Conservation (phyloP, 2,113 vertebrate genomes). For the Silurus meridionalis region DNA sequence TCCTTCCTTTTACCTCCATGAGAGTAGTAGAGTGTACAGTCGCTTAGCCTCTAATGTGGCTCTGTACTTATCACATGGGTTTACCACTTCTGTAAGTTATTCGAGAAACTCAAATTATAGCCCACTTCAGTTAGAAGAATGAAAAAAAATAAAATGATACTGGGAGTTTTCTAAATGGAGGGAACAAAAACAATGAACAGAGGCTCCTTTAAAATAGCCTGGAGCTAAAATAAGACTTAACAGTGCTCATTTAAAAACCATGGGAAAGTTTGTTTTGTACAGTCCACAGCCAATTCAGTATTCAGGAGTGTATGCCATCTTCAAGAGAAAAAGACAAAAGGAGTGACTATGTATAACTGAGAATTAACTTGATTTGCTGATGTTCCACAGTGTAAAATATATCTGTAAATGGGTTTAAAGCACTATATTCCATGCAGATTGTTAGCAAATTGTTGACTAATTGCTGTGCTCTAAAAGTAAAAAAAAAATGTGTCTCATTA, state of each 20-base stretch:
- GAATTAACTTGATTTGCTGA: not conserved
- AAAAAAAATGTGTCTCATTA: not conserved
- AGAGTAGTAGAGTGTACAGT: not conserved
- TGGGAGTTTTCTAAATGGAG: slow-evolving; percentile 48
- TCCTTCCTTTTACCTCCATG: not conserved
- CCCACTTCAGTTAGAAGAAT: slow-evolving; percentile 22
- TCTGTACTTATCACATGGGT: slow-evolving; percentile 39
- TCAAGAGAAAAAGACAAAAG: not conserved
- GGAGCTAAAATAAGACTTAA: slow-evolving; percentile 66
- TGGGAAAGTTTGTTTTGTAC: slow-evolving; percentile 45
- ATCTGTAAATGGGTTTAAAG: not conserved
- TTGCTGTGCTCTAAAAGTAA: not conserved
- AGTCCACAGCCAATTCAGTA: slow-evolving; percentile 3
- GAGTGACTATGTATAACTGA: not conserved
- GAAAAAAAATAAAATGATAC: slow-evolving; percentile 38
- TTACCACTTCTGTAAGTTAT: slow-evolving; percentile 42
- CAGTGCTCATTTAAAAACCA: slow-evolving; percentile 56
- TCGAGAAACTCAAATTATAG: slow-evolving; percentile 61
- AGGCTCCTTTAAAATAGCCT: slow-evolving; percentile 61
- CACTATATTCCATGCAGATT: not conserved
- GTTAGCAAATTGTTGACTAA: not conserved
- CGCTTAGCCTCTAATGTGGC: not conserved
- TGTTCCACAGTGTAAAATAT: not conserved
- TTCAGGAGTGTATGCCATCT: not conserved
- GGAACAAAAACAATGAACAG: slow-evolving; percentile 56